Percentiles rank a stretch among this genome's conserved stretches.
These are phyloP conservation scores for Dallia pectoralis DNA, from an alignment of 2,797 vertebrate species.

Conservation along the genomic window DNA sequence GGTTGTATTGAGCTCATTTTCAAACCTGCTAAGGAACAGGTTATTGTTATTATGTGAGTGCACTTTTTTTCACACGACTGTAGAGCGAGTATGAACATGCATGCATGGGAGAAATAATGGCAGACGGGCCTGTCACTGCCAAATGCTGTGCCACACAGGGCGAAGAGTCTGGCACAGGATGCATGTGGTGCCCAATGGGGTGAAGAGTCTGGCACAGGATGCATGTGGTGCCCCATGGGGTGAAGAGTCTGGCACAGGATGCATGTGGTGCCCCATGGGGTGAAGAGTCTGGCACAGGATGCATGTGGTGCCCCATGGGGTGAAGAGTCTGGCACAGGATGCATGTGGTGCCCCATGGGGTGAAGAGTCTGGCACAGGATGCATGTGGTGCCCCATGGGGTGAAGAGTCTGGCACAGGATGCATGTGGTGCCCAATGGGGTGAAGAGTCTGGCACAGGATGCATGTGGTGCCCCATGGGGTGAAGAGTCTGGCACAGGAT, in stretches of 20 bases:
- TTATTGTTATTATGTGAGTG: too few species aligned
- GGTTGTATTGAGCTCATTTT: too few species aligned
- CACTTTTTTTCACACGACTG: too few species aligned
- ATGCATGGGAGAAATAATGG: conserved; percentile 3
- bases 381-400: conserved; percentile 45
- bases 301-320: conserved; percentile 47
- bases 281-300: too few species aligned
- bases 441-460: conserved; percentile 63
- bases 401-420: conserved; percentile 63
- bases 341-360: conserved; percentile 45
- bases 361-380: conserved; percentile 63
- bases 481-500: conserved; percentile 63
- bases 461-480: conserved; percentile 45
- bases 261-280: conserved; percentile 47
- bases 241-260: too few species aligned
- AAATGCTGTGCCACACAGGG: conserved; percentile 50
- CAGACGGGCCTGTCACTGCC: conserved; percentile 49
- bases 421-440: conserved; percentile 45
- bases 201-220: too few species aligned
- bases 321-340: conserved; percentile 62
- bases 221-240: conserved; percentile 47
- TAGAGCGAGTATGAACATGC: background rate
- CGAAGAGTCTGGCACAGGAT: conserved; percentile 63
- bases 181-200: conserved; percentile 51
- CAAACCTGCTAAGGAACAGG: too few species aligned